Conservation (phyloP, 2,113 vertebrate genomes). For the Girardinichthys multiradiatus region DNA sequence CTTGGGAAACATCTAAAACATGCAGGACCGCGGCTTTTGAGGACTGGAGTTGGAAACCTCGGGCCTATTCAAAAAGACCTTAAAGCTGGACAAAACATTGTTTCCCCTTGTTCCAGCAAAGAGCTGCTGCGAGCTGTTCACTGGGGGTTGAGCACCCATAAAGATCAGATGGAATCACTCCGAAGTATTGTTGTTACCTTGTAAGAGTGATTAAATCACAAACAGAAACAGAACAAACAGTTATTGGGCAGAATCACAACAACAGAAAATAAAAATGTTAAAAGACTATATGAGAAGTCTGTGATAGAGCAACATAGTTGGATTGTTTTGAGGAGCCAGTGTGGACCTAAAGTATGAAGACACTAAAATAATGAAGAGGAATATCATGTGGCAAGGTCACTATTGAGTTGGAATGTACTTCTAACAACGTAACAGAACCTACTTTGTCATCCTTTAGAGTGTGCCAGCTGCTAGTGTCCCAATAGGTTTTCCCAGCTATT, state of each 20-base stretch:
- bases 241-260: too few relatives aligned
- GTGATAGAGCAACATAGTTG: neutral
- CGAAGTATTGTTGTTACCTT: neutral
- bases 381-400: neutral
- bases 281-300: neutral
- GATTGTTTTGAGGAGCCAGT: neutral
- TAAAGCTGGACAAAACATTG: neutral
- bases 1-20: too few relatives aligned
- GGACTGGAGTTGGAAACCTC: too few relatives aligned
- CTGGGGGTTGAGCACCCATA: neutral
- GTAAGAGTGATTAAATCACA: too few relatives aligned
- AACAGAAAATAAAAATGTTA: neutral
- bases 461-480: neutral
- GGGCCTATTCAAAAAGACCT: neutral
- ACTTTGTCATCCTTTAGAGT: neutral
- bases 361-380: neutral
- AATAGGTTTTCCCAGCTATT: neutral
- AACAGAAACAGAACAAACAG: too few relatives aligned
- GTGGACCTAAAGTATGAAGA: neutral
- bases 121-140: neutral
- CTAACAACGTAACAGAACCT: neutral
- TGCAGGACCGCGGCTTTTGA: too few relatives aligned
- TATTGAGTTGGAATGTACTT: neutral
- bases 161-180: neutral
- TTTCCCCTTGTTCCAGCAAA: neutral